Evolutionary conservation across 2,888 invertebrate genomes (phyloP), one percentile per base, ranked within the genome.

Genomic region (Amphimallon solstitiale): DNA sequence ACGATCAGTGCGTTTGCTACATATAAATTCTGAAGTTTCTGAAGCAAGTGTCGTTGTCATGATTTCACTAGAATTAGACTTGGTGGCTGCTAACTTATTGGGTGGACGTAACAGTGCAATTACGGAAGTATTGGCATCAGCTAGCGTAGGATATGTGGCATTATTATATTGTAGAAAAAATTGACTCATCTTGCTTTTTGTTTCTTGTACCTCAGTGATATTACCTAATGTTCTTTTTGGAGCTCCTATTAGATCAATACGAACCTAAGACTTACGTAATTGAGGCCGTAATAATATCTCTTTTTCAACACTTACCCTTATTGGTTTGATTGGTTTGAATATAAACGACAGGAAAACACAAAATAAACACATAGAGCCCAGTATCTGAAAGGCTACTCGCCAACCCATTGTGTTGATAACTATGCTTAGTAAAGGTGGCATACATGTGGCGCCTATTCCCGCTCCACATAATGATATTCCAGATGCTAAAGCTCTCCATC

Each of bases 381-480:
- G 89, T 17, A 90, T 84, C 19, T 91, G 82, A 45, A 95, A 78
- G 0, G 94, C 89, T 38, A 84, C 81, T 60, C 89, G 85, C 96
- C 96, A 97, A 12, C 89, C 90, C 52, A 84, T 85, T 0, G 77
- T 69, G 0, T 85, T 78, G 6, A 92, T 84, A 6, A 95, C 83
- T 4, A 78, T 72, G 10, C 82, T 84, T 38, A 88, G 89, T 2
- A 95, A 80, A 0, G 94, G 94, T 0, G 94, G 91, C 76, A 96
- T 88, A 1, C 92, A 82, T 77, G 95, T 92, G 15, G 92, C 92
- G 10, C 96, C 96, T 9, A 96, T 91, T 7, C 98, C 97, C 0
- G 96, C 95, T 14, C 97, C 97, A 77, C 96, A 96, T n/a, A 97
- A 91, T 0, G 97, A 93, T 51, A 97, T 88, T 1, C 97, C 97